Evolutionary conservation across 2,797 vertebrate species (phyloP), one percentile per base, ranked within the genome.

Genomic region (Hydrophis major): DNA sequence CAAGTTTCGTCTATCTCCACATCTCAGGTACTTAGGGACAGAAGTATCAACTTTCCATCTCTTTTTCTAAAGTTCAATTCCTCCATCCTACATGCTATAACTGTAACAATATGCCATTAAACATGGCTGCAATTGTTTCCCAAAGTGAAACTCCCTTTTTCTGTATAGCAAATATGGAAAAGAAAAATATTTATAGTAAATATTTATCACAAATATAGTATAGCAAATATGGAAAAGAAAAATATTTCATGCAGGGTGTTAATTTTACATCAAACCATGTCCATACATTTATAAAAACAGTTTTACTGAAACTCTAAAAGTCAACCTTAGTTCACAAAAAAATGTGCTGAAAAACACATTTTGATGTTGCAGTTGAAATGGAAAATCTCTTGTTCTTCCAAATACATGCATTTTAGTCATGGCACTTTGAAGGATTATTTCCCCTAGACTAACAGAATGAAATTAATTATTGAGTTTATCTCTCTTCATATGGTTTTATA

Each of bases 1-100:
- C 97, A 97, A 94, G 92, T 99, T 99, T 96, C 98, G 98, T 94
- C 98, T 99, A 20, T 99, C 99, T n/a, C 95, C 98, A 0, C 98
- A 99, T 94, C 98, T 99, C 96, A 99, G 98, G 99, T 99, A 98
- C 88, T 0, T 2, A 20, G 50, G 92, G 83, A 87, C 37, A 14
- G 47, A 18, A 57, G 37, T 47, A 20, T 32, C 89, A 78, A 78
- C 5, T 60, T 90, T 25, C 37, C 90, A 60, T 7, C 10, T 93
- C 47, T 27, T 83, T 88, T 10, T n/a, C 37, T 47, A 66, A 5
- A 14, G 18, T 25, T 27, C 27, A 22, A 60, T 27, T 32, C 37
- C 22, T 74, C 11, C 32, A 78, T 42, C 18, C 18, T 74, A 28
- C 1, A 66, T 53, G 4, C 14, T 12, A 4, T 27, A 90, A 32